Conservation (phyloP, 30 jellyfish, hydroid and myxozoan genomes). For the Hydra vulgaris region DNA sequence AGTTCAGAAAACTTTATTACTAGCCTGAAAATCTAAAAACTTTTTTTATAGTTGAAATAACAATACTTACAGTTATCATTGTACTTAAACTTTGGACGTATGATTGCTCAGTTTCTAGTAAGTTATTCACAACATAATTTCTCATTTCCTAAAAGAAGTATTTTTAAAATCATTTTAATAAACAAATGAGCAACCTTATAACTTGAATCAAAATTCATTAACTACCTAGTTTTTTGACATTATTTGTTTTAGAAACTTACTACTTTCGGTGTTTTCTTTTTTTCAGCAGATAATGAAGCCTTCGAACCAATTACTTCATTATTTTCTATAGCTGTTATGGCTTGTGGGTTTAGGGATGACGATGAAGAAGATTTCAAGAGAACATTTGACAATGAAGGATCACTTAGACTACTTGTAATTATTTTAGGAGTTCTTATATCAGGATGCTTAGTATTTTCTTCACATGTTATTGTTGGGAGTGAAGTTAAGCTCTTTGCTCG, state of each 20-base stretch:
- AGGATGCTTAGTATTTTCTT: neutral
- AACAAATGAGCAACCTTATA: neutral
- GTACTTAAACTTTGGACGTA: conserved; percentile 71
- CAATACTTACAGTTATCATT: conserved; percentile 65
- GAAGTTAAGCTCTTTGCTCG: conserved; percentile 1
- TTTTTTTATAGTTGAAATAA: neutral
- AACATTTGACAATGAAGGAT: neutral
- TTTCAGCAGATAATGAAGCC: conserved; percentile 14
- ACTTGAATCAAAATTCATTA: no score
- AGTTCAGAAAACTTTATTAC: no score
- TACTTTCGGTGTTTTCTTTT: conserved; percentile 32
- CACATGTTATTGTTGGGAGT: neutral
- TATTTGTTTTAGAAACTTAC: no score
- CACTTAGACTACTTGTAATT: neutral
- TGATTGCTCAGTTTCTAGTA: conserved; percentile 89
- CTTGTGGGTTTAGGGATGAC: conserved; percentile 1
- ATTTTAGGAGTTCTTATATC: neutral
- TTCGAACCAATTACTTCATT: neutral
- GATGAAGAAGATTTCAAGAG: neutral
- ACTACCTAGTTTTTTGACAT: no score
- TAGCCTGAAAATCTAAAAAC: no score
- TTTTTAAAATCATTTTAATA: no score
- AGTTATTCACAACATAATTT: conserved; percentile 81
- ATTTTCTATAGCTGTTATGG: neutral
- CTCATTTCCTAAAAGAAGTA: conserved; percentile 98